A percentile compares a stretch with the other conserved stretches of the same genome.
Evolutionary conservation across 2,797 vertebrate species (phyloP).

Genomic region (Falco columbarius): DNA sequence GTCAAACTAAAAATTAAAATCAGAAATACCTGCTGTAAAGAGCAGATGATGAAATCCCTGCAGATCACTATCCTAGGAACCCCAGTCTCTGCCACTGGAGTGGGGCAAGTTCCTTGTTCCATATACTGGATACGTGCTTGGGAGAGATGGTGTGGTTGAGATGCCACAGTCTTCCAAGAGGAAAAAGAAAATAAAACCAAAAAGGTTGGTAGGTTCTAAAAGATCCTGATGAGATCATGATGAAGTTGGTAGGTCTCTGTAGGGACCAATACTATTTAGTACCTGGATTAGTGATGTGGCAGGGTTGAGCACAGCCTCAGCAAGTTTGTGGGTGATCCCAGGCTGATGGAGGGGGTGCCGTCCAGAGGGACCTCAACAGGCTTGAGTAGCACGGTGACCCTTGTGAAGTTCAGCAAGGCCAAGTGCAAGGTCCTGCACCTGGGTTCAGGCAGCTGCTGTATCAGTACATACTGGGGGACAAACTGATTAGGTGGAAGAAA

Average conservation of each 20-base stretch:
- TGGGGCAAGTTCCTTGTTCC: neutral
- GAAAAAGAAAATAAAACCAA: neutral
- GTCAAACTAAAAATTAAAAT: neutral
- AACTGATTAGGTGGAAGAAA: neutral
- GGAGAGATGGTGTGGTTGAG: neutral
- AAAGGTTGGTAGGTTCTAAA: neutral
- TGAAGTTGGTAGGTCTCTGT: neutral
- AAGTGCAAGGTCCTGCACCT: neutral
- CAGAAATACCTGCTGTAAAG: neutral
- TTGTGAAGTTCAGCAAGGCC: neutral
- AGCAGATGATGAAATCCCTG: neutral
- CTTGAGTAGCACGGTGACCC: neutral
- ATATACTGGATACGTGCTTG: neutral
- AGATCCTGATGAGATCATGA: neutral
- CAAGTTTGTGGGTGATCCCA: fast-evolving
- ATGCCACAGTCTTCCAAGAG: neutral
- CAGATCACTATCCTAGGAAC: neutral
- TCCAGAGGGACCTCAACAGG: neutral
- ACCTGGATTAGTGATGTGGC: neutral
- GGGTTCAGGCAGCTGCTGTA: neutral
- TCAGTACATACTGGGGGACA: neutral
- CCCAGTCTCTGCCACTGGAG: neutral
- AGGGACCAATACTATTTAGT: neutral
- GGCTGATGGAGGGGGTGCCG: neutral
- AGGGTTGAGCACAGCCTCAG: neutral